Conservation (phyloP, 2,797 vertebrate genomes). For the Gymnoscopelus braueri region DNA sequence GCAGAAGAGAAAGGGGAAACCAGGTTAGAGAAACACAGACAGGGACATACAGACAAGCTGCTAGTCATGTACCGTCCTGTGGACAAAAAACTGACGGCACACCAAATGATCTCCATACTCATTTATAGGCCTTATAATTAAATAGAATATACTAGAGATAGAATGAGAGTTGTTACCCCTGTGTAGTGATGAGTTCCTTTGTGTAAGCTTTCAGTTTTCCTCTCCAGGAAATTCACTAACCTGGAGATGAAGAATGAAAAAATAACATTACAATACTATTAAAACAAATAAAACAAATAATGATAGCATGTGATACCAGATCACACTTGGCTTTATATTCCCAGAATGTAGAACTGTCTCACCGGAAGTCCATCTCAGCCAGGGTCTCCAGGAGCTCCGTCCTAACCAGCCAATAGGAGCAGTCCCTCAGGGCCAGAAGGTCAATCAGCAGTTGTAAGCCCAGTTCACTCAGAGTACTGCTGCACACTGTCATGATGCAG, state of each 20-base stretch:
- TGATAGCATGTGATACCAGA: no score
- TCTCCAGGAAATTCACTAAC: slow-evolving; percentile 92
- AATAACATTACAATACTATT: background rate
- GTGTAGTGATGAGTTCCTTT: slow-evolving; percentile 94
- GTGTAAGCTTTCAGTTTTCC: slow-evolving; percentile 86
- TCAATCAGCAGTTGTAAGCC: slow-evolving; percentile 92
- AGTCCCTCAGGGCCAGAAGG: slow-evolving; percentile 88
- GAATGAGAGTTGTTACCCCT: slow-evolving; percentile 80
- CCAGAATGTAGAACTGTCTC: slow-evolving; percentile 16
- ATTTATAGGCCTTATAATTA: no score
- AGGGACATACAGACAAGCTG: no score
- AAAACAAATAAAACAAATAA: background rate
- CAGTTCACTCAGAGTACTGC: slow-evolving; percentile 89
- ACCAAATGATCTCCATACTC: no score
- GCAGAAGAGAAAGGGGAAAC: background rate
- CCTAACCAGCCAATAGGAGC: slow-evolving; percentile 96
- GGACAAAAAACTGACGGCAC: no score
- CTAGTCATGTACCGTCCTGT: no score
- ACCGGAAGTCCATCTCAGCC: slow-evolving; percentile 96
- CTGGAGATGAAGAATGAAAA: slow-evolving; percentile 65
- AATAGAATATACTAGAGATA: background rate
- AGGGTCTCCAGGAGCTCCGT: slow-evolving; percentile 95
- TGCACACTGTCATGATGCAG: slow-evolving; percentile 90
- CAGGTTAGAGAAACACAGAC: background rate
- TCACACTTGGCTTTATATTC: background rate